Evolutionary conservation across 1,140 invertebrate genomes (phyloP).

Genomic region (Apolygus lucorum): DNA sequence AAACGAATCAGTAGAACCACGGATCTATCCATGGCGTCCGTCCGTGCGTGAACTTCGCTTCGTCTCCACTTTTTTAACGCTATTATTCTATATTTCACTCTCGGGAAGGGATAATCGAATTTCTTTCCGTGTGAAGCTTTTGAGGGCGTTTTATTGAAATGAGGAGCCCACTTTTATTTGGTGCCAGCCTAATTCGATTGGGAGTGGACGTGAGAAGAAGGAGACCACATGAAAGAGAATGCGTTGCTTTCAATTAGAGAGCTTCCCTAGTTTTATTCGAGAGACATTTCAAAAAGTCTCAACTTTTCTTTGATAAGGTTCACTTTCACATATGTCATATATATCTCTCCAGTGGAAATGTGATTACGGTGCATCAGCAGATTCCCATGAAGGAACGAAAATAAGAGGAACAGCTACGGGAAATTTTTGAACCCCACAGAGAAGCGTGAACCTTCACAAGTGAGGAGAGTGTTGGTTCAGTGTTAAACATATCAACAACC

Average conservation of each 20-base stretch:
- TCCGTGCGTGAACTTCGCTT: constrained; percentile 4
- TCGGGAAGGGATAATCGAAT: constrained; percentile 9
- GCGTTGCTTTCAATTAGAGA: constrained; percentile 5
- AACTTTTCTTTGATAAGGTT: constrained; percentile 15
- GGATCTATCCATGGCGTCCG: not conserved
- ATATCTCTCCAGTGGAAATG: no score
- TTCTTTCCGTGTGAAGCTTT: constrained; percentile 10
- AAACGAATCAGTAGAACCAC: constrained; percentile 5
- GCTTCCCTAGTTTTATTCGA: constrained; percentile 7
- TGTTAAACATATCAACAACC: no score
- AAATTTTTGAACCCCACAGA: no score
- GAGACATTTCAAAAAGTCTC: constrained; percentile 15
- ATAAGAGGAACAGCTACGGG: no score
- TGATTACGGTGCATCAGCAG: no score
- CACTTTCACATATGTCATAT: no score
- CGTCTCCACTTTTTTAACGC: not conserved
- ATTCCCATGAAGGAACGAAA: no score
- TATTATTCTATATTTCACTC: constrained; percentile 15
- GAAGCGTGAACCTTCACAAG: no score
- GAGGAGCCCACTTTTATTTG: constrained; percentile 10
- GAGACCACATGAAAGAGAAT: constrained; percentile 16
- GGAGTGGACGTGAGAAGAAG: constrained; percentile 9
- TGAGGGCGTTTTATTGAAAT: constrained; percentile 16
- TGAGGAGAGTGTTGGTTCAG: no score
- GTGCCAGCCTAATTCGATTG: constrained; percentile 8